These are phyloP conservation scores for Leptogaster cylindrica DNA, from an alignment of 2,888 invertebrate genomes.

Conservation along the genomic window DNA sequence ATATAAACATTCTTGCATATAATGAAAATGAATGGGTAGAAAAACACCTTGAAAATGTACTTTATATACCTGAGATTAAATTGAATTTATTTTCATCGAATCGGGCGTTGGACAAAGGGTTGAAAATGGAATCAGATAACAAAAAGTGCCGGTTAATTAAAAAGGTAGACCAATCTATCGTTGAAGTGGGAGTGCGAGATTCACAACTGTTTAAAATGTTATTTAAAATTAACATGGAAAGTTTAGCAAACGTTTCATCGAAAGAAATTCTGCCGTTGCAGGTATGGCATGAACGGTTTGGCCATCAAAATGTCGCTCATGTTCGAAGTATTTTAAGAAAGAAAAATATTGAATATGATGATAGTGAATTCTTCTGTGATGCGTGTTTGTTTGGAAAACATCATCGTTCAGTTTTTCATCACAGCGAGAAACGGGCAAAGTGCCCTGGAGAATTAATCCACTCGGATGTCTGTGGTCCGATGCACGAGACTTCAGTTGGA, in stretches of 20 bases:
- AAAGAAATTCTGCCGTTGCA: background rate
- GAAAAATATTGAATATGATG: slow-evolving; percentile 44
- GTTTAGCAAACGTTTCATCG: background rate
- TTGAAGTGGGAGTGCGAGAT: slow-evolving; percentile 3
- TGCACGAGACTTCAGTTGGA: slow-evolving; percentile 47
- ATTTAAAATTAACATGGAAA: background rate
- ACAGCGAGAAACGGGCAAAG: slow-evolving; percentile 43
- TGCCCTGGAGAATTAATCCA: slow-evolving; percentile 48
- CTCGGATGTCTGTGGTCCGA: slow-evolving; percentile 49
- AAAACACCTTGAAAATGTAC: slow-evolving; percentile 2
- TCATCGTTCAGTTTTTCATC: slow-evolving; percentile 46
- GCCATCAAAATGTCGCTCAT: slow-evolving; percentile 1
- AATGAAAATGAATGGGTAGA: slow-evolving; percentile 37
- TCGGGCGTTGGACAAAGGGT: slow-evolving; percentile 28
- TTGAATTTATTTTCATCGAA: background rate
- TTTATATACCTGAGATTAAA: slow-evolving; percentile 4
- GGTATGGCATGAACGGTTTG: background rate
- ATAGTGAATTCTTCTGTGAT: slow-evolving; percentile 47
- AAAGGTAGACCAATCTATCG: slow-evolving; percentile 10
- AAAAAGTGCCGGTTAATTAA: slow-evolving; percentile 7
- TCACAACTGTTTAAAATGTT: slow-evolving; percentile 14
- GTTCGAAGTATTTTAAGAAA: slow-evolving; percentile 43
- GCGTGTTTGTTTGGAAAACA: slow-evolving; percentile 49
- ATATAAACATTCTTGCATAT: slow-evolving; percentile 38
- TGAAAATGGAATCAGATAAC: slow-evolving; percentile 33